Evolutionary conservation across 2,888 invertebrate species (phyloP).

Genomic region (Synergus itoensis): DNA sequence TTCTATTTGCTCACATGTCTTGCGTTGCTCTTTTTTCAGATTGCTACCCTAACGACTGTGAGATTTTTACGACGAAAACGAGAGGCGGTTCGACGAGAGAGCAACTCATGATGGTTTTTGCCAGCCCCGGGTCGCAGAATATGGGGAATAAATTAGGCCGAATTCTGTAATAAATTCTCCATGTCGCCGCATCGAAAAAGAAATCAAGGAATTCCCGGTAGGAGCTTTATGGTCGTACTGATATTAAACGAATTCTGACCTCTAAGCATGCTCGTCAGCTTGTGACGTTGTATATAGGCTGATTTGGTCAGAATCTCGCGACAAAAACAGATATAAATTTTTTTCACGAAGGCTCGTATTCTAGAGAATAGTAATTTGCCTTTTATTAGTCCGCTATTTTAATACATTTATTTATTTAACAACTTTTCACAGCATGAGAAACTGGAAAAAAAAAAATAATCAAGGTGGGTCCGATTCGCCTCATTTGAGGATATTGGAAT

Average conservation of each 20-base stretch:
- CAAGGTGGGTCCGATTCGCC: neutral
- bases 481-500: neutral
- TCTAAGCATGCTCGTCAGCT: constrained; percentile 26
- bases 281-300: constrained; percentile 31
- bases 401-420: too few relatives aligned
- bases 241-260: constrained; percentile 40
- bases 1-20: constrained; percentile 28
- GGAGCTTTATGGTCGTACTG: constrained; percentile 56
- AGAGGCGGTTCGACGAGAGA: constrained; percentile 34
- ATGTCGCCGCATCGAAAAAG: constrained; percentile 48
- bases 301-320: neutral
- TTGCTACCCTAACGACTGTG: constrained; percentile 32
- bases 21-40: neutral
- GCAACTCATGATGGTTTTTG: constrained; percentile 40
- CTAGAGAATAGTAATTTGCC: neutral
- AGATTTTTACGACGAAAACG: constrained; percentile 42
- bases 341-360: neutral
- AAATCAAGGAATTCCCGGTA: constrained; percentile 54
- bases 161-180: constrained; percentile 47
- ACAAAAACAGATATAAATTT: neutral
- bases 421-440: too few relatives aligned
- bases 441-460: neutral
- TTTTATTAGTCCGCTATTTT: neutral
- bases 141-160: constrained; percentile 59
- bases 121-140: constrained; percentile 50